These are phyloP conservation scores for Euzetes globulus DNA, from an alignment of 2,888 invertebrate genomes.

Conservation along the genomic window DNA sequence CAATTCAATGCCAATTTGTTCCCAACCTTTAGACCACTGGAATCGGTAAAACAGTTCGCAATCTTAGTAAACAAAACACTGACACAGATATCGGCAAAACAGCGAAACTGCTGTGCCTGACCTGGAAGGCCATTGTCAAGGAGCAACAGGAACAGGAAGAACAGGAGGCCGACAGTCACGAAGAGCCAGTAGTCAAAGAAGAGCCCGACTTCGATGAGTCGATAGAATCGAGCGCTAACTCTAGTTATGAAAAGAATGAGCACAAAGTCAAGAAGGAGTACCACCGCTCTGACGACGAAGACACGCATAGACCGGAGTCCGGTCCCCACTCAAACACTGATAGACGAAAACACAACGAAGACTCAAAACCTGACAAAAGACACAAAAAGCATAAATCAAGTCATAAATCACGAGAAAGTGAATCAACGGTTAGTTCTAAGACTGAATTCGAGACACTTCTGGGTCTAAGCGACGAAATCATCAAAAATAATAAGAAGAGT, in stretches of 20 bases:
- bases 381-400: conserved; percentile 22
- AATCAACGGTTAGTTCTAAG: neutral
- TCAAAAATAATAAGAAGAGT: conserved; percentile 19
- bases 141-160: conserved; percentile 27
- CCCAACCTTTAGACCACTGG: conserved; percentile 17
- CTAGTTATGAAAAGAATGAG: neutral
- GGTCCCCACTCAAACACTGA: neutral
- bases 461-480: conserved; percentile 17
- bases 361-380: neutral
- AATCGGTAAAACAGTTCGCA: conserved; percentile 33
- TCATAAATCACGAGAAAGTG: conserved; percentile 10
- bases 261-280: neutral
- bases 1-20: neutral
- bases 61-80: conserved; percentile 18
- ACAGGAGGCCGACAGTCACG: neutral
- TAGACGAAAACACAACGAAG: too few relatives aligned
- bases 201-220: neutral
- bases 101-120: conserved; percentile 26
- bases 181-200: neutral
- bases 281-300: neutral
- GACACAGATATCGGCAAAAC: conserved; percentile 33
- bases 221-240: neutral
- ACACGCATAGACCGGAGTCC: too few relatives aligned
- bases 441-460: conserved; percentile 17
- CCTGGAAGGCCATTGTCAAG: conserved; percentile 31